Evolutionary conservation across 2,888 invertebrate species (phyloP), one percentile per base, ranked within the genome.

Genomic region (Lasioglossum morio): DNA sequence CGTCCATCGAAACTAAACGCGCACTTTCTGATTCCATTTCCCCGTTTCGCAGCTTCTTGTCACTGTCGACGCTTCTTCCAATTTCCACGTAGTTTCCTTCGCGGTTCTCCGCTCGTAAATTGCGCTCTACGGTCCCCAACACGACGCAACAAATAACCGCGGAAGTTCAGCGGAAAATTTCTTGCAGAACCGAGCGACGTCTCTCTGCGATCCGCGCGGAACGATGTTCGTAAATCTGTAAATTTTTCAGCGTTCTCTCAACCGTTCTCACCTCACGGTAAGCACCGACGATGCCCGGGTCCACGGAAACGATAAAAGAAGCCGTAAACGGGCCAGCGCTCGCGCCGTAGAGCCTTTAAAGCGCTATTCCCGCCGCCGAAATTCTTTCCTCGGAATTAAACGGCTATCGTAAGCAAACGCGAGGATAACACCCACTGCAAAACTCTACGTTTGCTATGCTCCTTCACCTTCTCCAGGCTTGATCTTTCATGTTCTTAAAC

Each of bases 1-100:
- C 27, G 46, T 12, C 70, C 76, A 10, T 48, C 16, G 46, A 19
- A 27, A 27, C 48, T 60, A 76, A 79, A 40, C 63, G 70, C 19
- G 27, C 72, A 30, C n/a, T 43, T 66, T 77, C 69, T 70, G 76
- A 79, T 79, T 48, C 76, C 69, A 85, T 78, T 86, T 81, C 81
- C 63, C 46, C 76, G 46, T 63, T 63, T 74, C 57, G 30, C 60
- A 16, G 48, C 43, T 76, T 19, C 73, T 48, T 19, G 37, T 57
- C 63, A 57, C 46, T 37, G 72, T 63, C 70, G 57, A n/a, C 66
- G 34, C 30, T n/a, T 27, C 30, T 16, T 43, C 69, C 53, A 37
- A 69, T 66, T 57, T 53, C 74, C 30, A n/a, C 60, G 63, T 48
- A 53, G 70, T 48, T 69, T 16, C 16, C 30, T 16, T 7, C 72